Evolutionary conservation across 2,113 vertebrate genomes (phyloP).

Genomic region (Pygoscelis antarcticus): DNA sequence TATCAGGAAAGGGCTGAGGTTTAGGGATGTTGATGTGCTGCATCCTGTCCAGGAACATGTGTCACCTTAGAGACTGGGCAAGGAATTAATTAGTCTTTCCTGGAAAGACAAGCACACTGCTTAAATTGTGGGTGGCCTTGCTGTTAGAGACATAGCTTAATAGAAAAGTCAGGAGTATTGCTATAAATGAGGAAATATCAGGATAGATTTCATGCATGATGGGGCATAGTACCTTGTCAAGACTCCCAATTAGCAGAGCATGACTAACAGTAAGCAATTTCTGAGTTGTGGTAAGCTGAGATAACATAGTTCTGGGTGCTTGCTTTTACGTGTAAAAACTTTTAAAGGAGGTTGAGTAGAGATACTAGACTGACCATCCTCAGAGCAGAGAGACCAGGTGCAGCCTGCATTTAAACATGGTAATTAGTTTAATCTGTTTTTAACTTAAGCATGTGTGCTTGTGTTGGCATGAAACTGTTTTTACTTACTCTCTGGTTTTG

Average conservation of each 20-base stretch:
- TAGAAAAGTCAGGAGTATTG: neutral
- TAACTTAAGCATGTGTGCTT: conserved; percentile 50
- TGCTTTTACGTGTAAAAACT: neutral
- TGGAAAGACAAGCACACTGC: neutral
- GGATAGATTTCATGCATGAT: neutral
- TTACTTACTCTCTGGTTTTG: conserved; percentile 10
- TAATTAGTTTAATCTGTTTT: conserved; percentile 24
- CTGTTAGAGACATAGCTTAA: neutral
- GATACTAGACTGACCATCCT: neutral
- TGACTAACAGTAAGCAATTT: neutral
- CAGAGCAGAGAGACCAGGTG: conserved; percentile 27
- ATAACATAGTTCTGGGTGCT: neutral
- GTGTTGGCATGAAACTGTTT: conserved; percentile 45
- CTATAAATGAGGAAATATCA: neutral
- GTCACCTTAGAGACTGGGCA: neutral
- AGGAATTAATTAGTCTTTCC: neutral
- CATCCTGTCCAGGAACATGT: neutral
- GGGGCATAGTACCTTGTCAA: neutral
- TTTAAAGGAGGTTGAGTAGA: neutral
- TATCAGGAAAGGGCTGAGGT: conserved; percentile 16
- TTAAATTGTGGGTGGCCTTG: neutral
- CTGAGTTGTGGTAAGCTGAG: neutral
- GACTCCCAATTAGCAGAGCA: neutral
- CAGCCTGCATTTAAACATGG: conserved; percentile 27
- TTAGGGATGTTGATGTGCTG: neutral